These are phyloP conservation scores for Oryctolagus cuniculus DNA, from an alignment of 2,113 vertebrate species.

Conservation along the genomic window mOryCun1.1 NC_091433.1:103176501-103177000, in stretches of 20 bases:
- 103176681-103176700: no score
- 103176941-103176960: rapidly evolving
- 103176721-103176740: no score
- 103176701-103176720: rapidly evolving
- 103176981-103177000: no score
- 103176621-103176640: rapidly evolving
- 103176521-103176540: background rate
- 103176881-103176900: no score
- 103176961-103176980: rapidly evolving
- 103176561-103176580: background rate
- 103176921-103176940: rapidly evolving
- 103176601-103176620: background rate
- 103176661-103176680: background rate
- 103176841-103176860: no score
- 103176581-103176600: background rate
- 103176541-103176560: background rate
- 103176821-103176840: no score
- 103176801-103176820: no score
- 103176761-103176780: no score
- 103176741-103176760: rapidly evolving
- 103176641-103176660: rapidly evolving
- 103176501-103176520: background rate
- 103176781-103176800: no score
- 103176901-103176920: background rate
- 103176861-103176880: no score